Evolutionary conservation across 2,888 invertebrate species (phyloP).

Genomic region (Patella ulyssiponensis): DNA sequence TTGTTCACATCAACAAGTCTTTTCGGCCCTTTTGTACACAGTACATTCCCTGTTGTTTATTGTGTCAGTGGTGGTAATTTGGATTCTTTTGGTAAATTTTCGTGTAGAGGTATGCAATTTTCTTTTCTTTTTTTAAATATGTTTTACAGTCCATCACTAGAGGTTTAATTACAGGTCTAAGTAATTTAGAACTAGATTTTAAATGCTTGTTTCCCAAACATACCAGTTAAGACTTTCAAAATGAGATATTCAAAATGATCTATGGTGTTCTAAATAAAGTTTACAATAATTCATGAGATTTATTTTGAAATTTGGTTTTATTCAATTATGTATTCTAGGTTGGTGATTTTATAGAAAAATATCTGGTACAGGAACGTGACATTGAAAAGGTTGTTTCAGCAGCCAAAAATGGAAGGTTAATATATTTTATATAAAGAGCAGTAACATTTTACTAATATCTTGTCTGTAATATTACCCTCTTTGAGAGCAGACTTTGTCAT

Average conservation of each 20-base stretch:
- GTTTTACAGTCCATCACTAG: no score
- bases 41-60: slow-evolving; percentile 55
- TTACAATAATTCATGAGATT: no score
- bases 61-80: slow-evolving; percentile 48
- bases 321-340: slow-evolving; percentile 41
- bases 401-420: slow-evolving; percentile 57
- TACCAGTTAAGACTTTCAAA: no score
- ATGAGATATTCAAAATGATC: no score
- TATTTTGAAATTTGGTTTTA: no score
- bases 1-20: slow-evolving; percentile 59
- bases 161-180: no score
- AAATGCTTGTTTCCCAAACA: no score
- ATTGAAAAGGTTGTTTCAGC: slow-evolving; percentile 65
- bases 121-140: background rate
- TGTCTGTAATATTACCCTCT: background rate
- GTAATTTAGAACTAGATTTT: no score
- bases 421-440: no score
- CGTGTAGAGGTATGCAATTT: slow-evolving; percentile 54
- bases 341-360: slow-evolving; percentile 65
- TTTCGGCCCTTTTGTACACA: slow-evolving; percentile 59
- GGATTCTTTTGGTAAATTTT: slow-evolving; percentile 60
- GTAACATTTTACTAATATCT: no score
- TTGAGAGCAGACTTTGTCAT: no score
- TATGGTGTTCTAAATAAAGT: no score
- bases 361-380: slow-evolving; percentile 65